Percentiles rank a stretch among this genome's conserved stretches.
Evolutionary conservation across 2,888 invertebrate species (phyloP).

Genomic region (Stenurella melanura): DNA sequence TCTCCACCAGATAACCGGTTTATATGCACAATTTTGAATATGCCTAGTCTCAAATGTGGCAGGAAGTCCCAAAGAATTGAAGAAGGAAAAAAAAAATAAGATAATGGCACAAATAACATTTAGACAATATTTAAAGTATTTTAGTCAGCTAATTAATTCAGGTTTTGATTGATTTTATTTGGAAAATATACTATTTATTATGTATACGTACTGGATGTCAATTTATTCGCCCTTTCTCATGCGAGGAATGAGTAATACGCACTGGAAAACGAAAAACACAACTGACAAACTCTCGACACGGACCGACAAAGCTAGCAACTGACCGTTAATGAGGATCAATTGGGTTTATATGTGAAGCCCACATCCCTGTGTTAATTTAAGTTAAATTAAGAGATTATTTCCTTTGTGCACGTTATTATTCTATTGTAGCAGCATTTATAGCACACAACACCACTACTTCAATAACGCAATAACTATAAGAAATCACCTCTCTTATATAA

Average conservation of each 20-base stretch:
- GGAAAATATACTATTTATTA: too few relatives aligned
- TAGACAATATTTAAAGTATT: too few relatives aligned
- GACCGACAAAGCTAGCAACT: constrained; percentile 64
- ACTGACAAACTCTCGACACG: constrained; percentile 57
- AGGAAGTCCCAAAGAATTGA: too few relatives aligned
- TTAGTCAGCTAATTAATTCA: too few relatives aligned
- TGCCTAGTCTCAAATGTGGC: too few relatives aligned
- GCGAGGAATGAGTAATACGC: not conserved
- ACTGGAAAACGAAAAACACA: constrained; percentile 44
- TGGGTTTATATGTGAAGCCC: constrained; percentile 73
- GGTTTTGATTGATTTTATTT: too few relatives aligned
- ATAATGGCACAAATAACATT: too few relatives aligned
- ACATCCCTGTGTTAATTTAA: constrained; percentile 73
- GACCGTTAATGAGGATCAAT: constrained; percentile 71
- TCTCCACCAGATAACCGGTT: too few relatives aligned
- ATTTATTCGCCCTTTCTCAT: not conserved
- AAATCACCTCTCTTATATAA: constrained; percentile 56
- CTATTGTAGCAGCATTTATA: constrained; percentile 68
- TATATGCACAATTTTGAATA: too few relatives aligned
- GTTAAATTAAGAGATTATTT: constrained; percentile 75
- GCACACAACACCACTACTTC: constrained; percentile 56
- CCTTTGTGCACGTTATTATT: constrained; percentile 74
- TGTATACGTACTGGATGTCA: constrained; percentile 1
- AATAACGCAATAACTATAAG: constrained; percentile 53
- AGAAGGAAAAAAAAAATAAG: too few relatives aligned